phyloP scores from a whole-genome alignment of 2,113 vertebrate species.

The Myxocyprinus asiaticus region DNA sequence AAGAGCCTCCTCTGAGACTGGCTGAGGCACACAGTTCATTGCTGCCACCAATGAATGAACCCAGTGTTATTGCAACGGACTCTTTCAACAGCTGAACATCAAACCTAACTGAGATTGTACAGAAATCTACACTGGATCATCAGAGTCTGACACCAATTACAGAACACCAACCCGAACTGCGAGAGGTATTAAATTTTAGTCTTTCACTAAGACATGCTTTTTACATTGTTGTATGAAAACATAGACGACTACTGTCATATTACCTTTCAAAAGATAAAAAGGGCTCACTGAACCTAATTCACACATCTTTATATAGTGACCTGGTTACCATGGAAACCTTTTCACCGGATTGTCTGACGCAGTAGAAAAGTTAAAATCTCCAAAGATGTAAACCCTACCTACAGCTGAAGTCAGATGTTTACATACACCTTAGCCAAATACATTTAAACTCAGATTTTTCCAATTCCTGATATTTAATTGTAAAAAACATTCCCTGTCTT shows the following conservation, averaged over 20 bases:
- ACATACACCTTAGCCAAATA: no score
- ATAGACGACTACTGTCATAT: neutral
- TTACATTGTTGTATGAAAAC: neutral
- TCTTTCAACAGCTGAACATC: constrained; percentile 6
- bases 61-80: constrained; percentile 37
- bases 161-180: no score
- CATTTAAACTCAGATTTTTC: no score
- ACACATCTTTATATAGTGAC: neutral
- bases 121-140: neutral
- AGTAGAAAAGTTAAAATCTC: neutral
- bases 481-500: no score
- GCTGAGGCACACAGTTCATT: constrained; percentile 25
- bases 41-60: constrained; percentile 28
- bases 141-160: neutral
- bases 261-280: neutral
- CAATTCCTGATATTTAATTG: no score
- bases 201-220: no score
- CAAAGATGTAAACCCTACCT: neutral
- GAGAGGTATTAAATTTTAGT: no score
- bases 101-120: neutral
- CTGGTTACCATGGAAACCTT: neutral
- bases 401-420: no score
- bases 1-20: constrained; percentile 24
- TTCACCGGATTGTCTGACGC: neutral
- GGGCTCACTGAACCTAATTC: neutral